phyloP scores from a whole-genome alignment of 2,888 invertebrate genomes.

The Eilema griseolum region DNA sequence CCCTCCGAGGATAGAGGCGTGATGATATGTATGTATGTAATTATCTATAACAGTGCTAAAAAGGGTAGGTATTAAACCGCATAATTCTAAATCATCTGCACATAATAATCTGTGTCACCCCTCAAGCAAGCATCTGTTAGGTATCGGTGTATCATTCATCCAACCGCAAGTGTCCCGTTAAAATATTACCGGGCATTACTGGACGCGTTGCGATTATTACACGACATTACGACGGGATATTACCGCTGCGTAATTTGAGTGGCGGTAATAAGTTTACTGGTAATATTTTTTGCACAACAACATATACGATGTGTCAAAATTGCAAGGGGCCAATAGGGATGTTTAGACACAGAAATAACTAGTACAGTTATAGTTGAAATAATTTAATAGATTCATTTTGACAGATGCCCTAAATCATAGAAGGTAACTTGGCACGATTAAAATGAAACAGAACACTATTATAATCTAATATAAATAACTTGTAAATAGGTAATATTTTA shows the following conservation, averaged over 20 bases:
- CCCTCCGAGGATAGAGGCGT: too few relatives aligned
- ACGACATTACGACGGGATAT: slow-evolving; percentile 22
- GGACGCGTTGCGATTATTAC: slow-evolving; percentile 71
- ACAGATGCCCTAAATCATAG: too few relatives aligned
- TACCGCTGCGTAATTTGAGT: slow-evolving; percentile 3
- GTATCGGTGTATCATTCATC: slow-evolving; percentile 78
- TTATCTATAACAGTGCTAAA: too few relatives aligned
- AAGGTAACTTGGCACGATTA: too few relatives aligned
- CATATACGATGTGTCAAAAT: background rate
- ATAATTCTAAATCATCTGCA: slow-evolving; percentile 21
- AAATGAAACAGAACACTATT: too few relatives aligned
- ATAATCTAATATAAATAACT: too few relatives aligned
- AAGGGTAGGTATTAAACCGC: background rate
- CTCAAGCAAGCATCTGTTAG: slow-evolving; percentile 75
- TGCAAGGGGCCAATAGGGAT: too few relatives aligned
- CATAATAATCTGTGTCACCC: slow-evolving; percentile 56
- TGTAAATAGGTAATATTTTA: too few relatives aligned
- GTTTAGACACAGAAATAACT: too few relatives aligned
- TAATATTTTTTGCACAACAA: slow-evolving; percentile 3
- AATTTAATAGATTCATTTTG: too few relatives aligned
- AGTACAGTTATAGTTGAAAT: too few relatives aligned
- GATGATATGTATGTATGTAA: too few relatives aligned
- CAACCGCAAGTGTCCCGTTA: slow-evolving; percentile 74
- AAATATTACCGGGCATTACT: slow-evolving; percentile 78
- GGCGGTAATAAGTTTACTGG: background rate